These are phyloP conservation scores for Oryzias javanicus DNA, from an alignment of 2,113 vertebrate species.

Conservation along the genomic window DNA sequence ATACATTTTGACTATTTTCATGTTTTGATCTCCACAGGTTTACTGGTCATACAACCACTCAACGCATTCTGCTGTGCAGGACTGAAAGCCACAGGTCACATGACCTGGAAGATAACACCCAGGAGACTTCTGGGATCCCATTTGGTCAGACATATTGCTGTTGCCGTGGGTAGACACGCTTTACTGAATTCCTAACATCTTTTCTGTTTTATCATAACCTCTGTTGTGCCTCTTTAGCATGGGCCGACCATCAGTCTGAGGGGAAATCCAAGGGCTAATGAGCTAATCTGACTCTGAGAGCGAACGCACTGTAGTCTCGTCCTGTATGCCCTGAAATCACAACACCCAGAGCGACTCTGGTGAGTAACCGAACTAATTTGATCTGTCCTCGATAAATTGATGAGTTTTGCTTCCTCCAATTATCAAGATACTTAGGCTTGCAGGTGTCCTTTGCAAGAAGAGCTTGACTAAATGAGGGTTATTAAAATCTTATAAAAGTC, in stretches of 20 bases:
- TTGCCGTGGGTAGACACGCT: too few species aligned
- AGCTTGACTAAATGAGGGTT: neutral
- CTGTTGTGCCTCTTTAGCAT: constrained; percentile 51
- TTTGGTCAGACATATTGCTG: constrained; percentile 61
- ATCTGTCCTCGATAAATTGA: constrained; percentile 6
- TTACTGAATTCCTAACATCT: too few species aligned
- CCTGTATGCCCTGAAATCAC: constrained; percentile 72
- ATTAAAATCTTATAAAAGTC: neutral
- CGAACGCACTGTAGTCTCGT: constrained; percentile 42
- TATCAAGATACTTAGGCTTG: neutral
- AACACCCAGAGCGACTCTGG: constrained; percentile 55
- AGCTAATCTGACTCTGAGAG: constrained; percentile 49
- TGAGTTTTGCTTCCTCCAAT: constrained; percentile 1
- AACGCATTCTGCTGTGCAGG: constrained; percentile 57
- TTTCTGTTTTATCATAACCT: neutral
- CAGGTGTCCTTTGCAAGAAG: constrained; percentile 9
- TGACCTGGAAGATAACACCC: constrained; percentile 80
- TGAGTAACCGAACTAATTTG: constrained; percentile 51
- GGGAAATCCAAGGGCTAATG: constrained; percentile 75
- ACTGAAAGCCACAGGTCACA: constrained; percentile 76
- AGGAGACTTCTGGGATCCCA: constrained; percentile 74
- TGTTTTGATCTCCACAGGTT: constrained; percentile 23
- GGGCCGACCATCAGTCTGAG: constrained; percentile 72
- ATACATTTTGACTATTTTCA: too few species aligned
- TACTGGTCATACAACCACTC: constrained; percentile 27